Conservation (phyloP, 2,797 vertebrate genomes). For the Echiichthys vipera region DNA sequence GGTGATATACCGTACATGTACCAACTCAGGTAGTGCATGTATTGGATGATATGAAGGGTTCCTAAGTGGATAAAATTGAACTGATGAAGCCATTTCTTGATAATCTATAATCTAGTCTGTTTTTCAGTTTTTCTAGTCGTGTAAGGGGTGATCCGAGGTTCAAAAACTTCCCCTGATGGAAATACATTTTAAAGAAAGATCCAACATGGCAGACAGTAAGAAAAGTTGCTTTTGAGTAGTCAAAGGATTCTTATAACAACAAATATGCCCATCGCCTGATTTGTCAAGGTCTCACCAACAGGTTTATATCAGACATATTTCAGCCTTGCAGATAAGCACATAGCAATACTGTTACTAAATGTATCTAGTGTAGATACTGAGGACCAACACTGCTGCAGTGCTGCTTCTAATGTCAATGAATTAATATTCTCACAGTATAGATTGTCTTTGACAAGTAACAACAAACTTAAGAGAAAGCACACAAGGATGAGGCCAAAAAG, state of each 20-base stretch:
- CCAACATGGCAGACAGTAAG: not conserved
- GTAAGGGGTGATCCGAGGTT: not conserved
- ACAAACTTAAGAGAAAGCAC: not conserved
- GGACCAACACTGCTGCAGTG: not conserved
- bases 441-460: not conserved
- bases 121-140: no score
- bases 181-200: not conserved
- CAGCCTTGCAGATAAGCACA: not conserved
- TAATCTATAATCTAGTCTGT: not conserved
- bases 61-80: conserved; percentile 19
- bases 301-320: not conserved
- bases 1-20: conserved; percentile 35
- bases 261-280: not conserved
- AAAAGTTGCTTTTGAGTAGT: not conserved
- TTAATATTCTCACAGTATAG: not conserved
- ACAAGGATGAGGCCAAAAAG: not conserved
- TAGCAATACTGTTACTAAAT: not conserved
- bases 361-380: not conserved
- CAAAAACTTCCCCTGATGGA: not conserved
- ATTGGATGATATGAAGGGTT: not conserved
- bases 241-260: not conserved
- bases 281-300: not conserved
- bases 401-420: not conserved
- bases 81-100: not conserved
- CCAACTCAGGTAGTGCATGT: not conserved